Percentiles rank a stretch among this genome's conserved stretches.
Conservation (phyloP, 2,113 vertebrate genomes). For the Takifugu flavidus region DNA sequence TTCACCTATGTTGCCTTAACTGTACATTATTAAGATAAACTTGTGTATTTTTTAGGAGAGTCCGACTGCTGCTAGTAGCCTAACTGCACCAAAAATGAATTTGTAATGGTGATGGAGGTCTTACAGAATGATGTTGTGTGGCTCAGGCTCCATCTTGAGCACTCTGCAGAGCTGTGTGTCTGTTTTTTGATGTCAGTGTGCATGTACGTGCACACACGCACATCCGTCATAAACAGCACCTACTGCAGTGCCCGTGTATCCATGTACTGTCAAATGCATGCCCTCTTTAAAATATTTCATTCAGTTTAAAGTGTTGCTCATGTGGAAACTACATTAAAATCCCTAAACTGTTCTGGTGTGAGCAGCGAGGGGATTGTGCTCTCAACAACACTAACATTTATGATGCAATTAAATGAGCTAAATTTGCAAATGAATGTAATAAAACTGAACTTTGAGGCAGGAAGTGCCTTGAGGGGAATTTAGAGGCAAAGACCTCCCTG, state of each 20-base stretch:
- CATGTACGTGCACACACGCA: conserved; percentile 24
- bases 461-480: conserved; percentile 23
- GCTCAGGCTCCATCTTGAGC: conserved; percentile 68
- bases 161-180: conserved; percentile 58
- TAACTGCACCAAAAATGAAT: conserved; percentile 16
- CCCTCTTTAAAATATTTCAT: background rate
- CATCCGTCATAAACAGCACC: conserved; percentile 59
- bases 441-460: conserved; percentile 36
- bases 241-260: conserved; percentile 53
- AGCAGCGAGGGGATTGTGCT: conserved; percentile 15
- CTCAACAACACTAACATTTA: conserved; percentile 25
- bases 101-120: conserved; percentile 11
- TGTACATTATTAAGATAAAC: background rate
- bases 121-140: conserved; percentile 46
- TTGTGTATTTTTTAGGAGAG: background rate
- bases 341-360: background rate
- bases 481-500: conserved; percentile 9
- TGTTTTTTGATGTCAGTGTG: conserved; percentile 23
- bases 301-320: background rate
- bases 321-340: conserved; percentile 2
- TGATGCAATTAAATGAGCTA: conserved; percentile 17
- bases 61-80: background rate
- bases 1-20: background rate
- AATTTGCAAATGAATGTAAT: conserved; percentile 6
- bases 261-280: conserved; percentile 26